Conservation (phyloP, 2,797 vertebrate genomes). For the Gallinago stenura region DNA sequence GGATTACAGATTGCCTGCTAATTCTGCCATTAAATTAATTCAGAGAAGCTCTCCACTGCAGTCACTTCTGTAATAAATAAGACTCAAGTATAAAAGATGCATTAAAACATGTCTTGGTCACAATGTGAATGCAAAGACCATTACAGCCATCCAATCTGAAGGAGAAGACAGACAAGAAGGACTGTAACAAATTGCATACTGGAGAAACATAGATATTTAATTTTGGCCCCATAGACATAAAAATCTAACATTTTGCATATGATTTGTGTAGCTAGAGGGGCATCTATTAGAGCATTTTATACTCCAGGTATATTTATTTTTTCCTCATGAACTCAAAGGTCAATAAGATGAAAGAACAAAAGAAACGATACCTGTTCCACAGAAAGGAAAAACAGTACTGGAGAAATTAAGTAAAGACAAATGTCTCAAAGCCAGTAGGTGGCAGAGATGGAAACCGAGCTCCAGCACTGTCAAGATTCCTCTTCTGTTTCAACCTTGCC, state of each 20-base stretch:
- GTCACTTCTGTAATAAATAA: slow-evolving; percentile 67
- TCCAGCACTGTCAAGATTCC: background rate
- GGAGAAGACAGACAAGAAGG: background rate
- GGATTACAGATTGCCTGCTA: slow-evolving; percentile 57
- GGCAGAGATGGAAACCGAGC: background rate
- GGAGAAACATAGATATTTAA: background rate
- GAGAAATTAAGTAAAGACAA: background rate
- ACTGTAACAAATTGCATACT: background rate
- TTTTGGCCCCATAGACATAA: background rate
- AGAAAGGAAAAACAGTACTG: background rate
- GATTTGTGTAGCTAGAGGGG: background rate
- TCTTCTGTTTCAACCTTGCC: background rate
- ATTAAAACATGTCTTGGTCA: slow-evolving; percentile 50
- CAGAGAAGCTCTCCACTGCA: slow-evolving; percentile 67
- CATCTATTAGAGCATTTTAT: background rate
- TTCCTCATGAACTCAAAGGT: background rate
- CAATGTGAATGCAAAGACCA: slow-evolving; percentile 16
- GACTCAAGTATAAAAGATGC: slow-evolving; percentile 52
- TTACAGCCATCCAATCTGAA: background rate
- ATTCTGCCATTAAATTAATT: slow-evolving; percentile 72
- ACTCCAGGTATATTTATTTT: background rate
- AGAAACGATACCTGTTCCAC: background rate
- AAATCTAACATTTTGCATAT: background rate
- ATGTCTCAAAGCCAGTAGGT: background rate
- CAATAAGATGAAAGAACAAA: background rate